These are phyloP conservation scores for Aphelenchoides avenae DNA, from an alignment of 1,140 invertebrate species.

Conservation along the genomic window DNA sequence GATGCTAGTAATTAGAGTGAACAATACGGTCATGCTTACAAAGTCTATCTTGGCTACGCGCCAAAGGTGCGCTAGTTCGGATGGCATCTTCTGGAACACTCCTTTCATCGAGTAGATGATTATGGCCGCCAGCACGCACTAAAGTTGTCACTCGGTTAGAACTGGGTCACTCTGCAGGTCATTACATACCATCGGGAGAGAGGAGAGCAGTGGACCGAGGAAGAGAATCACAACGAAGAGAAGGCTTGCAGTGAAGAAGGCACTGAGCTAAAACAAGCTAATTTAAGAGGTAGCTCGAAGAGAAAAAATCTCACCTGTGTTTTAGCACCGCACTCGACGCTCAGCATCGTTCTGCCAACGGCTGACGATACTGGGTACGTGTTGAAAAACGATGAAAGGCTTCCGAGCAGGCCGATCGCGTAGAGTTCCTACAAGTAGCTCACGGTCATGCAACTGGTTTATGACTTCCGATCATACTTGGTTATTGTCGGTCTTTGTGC, in stretches of 20 bases:
- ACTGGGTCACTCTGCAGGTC: neutral
- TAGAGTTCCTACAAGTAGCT: constrained; percentile 62
- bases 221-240: constrained; percentile 64
- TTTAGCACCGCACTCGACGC: constrained; percentile 63
- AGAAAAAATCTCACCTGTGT: constrained; percentile 40
- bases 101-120: constrained; percentile 43
- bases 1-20: constrained; percentile 7
- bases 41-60: constrained; percentile 45
- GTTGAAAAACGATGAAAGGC: constrained; percentile 63
- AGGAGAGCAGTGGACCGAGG: constrained; percentile 61
- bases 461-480: too few relatives aligned
- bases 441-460: too few relatives aligned
- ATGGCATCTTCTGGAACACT: constrained; percentile 40
- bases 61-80: constrained; percentile 46
- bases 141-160: constrained; percentile 20
- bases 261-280: constrained; percentile 40
- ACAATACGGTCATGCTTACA: constrained; percentile 25
- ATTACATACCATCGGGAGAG: constrained; percentile 61
- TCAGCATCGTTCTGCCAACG: constrained; percentile 61
- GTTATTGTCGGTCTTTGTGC: constrained; percentile 64
- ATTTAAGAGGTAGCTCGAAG: neutral
- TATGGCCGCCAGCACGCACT: constrained; percentile 42
- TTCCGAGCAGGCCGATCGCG: constrained; percentile 63
- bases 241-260: constrained; percentile 37
- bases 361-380: constrained; percentile 62